phyloP scores from a whole-genome alignment of 2,113 vertebrate species.

The Capricornis sumatraensis region DNA sequence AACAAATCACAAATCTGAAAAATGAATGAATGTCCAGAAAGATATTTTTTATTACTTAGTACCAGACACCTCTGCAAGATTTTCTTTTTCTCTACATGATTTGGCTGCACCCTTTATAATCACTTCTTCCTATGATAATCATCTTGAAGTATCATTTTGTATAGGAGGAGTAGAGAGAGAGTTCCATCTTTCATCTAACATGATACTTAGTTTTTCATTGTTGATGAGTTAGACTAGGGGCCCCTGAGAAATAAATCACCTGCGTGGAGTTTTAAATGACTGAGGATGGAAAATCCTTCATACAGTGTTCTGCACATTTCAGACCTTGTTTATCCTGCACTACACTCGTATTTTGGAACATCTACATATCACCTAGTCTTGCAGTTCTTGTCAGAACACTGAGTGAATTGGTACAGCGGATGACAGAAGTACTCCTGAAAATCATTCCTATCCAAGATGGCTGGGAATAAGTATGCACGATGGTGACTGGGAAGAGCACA shows the following conservation, averaged over 20 bases:
- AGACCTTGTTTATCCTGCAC: background rate
- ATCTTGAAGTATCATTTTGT: background rate
- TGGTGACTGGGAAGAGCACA: background rate
- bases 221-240: background rate
- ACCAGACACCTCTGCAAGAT: background rate
- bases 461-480: fast-evolving
- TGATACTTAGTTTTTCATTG: background rate
- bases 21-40: background rate
- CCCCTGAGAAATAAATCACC: background rate
- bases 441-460: background rate
- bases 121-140: background rate
- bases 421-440: background rate
- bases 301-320: background rate
- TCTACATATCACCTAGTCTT: background rate
- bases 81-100: background rate
- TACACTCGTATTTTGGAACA: background rate
- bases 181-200: background rate
- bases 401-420: background rate
- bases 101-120: background rate
- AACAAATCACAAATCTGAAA: background rate
- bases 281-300: background rate
- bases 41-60: background rate
- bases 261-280: background rate
- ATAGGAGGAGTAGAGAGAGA: background rate
- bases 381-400: background rate